A percentile compares a stretch with the other conserved stretches of the same genome.
Evolutionary conservation across 2,888 invertebrate species (phyloP).

Genomic region (Ochropleura leucogaster): DNA sequence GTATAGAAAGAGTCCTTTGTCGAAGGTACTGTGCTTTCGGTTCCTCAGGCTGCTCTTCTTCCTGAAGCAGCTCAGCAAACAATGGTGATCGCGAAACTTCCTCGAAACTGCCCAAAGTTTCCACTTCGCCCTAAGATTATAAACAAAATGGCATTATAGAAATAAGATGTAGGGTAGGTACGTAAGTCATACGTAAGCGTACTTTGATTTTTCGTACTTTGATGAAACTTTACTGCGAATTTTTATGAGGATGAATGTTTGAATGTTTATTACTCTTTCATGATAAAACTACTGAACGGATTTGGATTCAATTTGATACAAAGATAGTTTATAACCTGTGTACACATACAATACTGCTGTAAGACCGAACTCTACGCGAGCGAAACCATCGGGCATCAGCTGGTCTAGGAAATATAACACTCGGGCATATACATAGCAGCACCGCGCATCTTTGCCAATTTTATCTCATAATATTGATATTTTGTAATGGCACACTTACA

Average conservation of each 20-base stretch:
- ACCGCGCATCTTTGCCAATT: background rate
- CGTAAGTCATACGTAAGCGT: no score
- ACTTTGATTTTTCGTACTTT: no score
- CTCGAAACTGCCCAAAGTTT: conserved; percentile 89
- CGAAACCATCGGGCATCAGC: background rate
- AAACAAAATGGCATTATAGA: conserved; percentile 13
- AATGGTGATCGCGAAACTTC: conserved; percentile 89
- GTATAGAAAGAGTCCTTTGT: conserved; percentile 83
- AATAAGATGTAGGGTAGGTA: background rate
- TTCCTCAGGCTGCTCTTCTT: conserved; percentile 79
- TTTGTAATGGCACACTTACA: conserved; percentile 1
- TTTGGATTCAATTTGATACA: background rate
- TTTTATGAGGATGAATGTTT: background rate
- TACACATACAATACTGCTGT: background rate
- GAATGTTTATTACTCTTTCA: background rate
- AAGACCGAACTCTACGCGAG: background rate
- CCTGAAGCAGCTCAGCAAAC: conserved; percentile 86
- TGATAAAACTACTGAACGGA: background rate
- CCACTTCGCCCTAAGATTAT: conserved; percentile 91
- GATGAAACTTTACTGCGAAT: background rate
- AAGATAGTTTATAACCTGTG: background rate
- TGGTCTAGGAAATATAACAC: background rate
- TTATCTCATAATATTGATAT: conserved; percentile 20
- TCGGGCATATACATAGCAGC: background rate
- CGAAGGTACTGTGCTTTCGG: conserved; percentile 66